Evolutionary conservation across 1,140 invertebrate genomes (phyloP).

Genomic region (Samia ricini): DNA sequence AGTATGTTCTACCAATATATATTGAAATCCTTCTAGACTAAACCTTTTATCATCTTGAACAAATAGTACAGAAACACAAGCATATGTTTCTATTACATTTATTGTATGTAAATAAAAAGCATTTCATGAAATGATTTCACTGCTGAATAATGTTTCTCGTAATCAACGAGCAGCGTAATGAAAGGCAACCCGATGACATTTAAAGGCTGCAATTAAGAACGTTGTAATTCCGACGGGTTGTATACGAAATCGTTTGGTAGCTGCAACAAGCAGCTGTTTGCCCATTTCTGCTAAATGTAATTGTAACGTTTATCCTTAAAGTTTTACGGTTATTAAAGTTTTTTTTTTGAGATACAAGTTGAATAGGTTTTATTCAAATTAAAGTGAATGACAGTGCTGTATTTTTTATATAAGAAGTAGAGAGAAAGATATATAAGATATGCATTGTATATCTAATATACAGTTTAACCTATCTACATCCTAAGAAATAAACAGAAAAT

Average conservation of each 20-base stretch:
- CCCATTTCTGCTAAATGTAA: neutral
- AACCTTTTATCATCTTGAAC: no score
- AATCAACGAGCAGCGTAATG: conserved; percentile 49
- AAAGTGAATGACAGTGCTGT: neutral
- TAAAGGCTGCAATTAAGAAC: conserved; percentile 51
- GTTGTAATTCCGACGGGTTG: conserved; percentile 39
- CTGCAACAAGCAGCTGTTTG: neutral
- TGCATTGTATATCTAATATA: no score
- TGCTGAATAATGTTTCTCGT: conserved; percentile 19
- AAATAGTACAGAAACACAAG: no score
- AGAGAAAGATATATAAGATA: no score
- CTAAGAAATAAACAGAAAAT: no score
- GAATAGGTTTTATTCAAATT: no score
- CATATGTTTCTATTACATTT: no score
- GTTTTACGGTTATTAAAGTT: neutral
- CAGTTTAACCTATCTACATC: no score
- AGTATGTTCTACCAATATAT: no score
- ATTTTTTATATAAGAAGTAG: no score
- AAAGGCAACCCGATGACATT: conserved; percentile 48
- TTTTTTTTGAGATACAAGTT: neutral
- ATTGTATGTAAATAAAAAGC: no score
- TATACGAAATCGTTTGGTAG: conserved; percentile 25
- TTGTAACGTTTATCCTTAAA: neutral
- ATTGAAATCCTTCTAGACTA: no score
- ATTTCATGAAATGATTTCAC: neutral